Percentiles rank a stretch among this genome's conserved stretches.
These are phyloP conservation scores for Loris lydekkerianus DNA, from an alignment of 2,797 vertebrate genomes.

Conservation along the genomic window DNA sequence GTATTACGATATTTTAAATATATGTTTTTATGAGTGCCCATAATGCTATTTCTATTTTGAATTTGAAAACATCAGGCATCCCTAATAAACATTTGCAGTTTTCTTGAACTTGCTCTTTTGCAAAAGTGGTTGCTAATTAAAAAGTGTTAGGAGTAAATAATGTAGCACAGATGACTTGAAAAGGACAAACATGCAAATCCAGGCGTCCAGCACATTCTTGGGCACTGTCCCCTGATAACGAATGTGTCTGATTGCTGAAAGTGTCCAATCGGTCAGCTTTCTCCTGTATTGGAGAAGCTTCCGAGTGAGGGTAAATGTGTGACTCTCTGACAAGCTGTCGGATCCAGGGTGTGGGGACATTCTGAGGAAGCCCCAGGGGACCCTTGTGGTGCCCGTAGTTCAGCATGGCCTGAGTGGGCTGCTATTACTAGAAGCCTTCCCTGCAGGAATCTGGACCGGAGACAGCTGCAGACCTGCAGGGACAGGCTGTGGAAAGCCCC, in stretches of 20 bases:
- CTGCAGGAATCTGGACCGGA: rapidly evolving
- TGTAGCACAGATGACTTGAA: background rate
- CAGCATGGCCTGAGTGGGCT: background rate
- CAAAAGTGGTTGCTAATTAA: background rate
- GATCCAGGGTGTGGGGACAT: background rate
- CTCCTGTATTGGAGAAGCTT: background rate
- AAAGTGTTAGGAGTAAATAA: background rate
- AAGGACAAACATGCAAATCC: background rate
- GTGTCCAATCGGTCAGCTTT: background rate
- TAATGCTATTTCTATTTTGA: background rate
- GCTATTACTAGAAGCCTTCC: background rate
- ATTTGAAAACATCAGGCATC: background rate
- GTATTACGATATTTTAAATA: background rate
- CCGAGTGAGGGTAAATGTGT: no score
- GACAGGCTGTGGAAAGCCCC: no score
- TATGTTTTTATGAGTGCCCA: background rate
- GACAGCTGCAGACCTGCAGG: background rate
- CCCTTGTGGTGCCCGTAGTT: background rate
- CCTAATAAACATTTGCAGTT: background rate
- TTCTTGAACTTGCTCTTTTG: background rate
- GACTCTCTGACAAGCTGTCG: background rate
- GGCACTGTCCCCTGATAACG: rapidly evolving
- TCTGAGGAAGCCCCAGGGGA: background rate
- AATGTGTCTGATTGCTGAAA: no score
- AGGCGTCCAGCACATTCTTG: no score